Evolutionary conservation across 2,797 vertebrate genomes (phyloP).

Genomic region (Tympanoctomys barrerae): DNA sequence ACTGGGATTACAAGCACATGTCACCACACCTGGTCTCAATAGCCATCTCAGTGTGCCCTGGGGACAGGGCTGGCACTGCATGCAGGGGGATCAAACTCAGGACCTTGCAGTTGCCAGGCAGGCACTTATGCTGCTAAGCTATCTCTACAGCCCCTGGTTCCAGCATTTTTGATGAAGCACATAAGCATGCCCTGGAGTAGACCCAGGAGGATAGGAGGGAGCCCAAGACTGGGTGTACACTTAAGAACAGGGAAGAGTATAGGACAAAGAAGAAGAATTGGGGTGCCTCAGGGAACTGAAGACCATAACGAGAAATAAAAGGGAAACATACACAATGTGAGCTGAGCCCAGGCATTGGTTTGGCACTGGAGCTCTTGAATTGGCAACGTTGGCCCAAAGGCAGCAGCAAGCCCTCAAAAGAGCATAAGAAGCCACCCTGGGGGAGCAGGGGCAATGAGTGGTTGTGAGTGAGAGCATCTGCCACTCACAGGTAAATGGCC

Average conservation of each 20-base stretch:
- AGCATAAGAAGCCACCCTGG: not conserved
- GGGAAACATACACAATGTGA: not conserved
- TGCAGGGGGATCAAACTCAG: no score
- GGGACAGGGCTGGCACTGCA: no score
- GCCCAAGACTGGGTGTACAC: not conserved
- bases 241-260: not conserved
- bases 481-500: not conserved
- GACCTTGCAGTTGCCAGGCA: no score
- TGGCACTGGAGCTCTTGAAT: not conserved
- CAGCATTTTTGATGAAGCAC: not conserved
- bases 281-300: not conserved
- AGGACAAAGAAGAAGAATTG: not conserved
- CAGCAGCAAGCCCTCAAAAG: not conserved
- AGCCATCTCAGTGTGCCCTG: no score
- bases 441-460: not conserved
- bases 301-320: not conserved
- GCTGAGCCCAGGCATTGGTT: not conserved
- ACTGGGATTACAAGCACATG: no score
- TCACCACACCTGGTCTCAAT: no score
- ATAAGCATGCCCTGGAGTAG: not conserved
- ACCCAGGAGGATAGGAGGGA: not conserved
- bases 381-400: not conserved
- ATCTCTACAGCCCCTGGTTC: not conserved
- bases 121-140: no score
- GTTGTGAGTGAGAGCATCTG: not conserved